Percentiles rank a stretch among this genome's conserved stretches.
Evolutionary conservation across 2,113 vertebrate species (phyloP).

Genomic region (Lanius collurio): DNA sequence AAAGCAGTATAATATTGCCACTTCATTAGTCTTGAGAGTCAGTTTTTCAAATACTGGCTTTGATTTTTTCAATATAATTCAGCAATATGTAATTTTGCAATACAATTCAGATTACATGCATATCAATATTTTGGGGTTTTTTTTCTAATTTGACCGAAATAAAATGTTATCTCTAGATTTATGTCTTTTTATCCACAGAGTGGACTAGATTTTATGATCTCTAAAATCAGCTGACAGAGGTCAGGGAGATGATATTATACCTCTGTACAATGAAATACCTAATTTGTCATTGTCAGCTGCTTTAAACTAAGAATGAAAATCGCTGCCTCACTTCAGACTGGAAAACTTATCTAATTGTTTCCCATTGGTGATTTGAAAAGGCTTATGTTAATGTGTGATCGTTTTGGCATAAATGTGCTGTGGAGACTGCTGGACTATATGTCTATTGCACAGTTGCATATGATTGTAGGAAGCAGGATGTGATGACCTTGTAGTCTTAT

Average conservation of each 20-base stretch:
- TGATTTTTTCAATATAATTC: neutral
- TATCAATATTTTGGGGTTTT: neutral
- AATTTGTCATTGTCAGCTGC: neutral
- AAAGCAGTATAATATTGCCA: neutral
- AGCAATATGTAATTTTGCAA: neutral
- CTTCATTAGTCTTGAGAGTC: neutral
- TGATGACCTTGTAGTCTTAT: neutral
- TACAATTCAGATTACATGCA: neutral
- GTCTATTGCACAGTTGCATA: neutral
- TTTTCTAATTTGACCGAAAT: neutral
- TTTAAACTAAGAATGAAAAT: neutral
- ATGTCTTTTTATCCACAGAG: neutral
- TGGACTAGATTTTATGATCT: neutral
- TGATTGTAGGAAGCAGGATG: neutral
- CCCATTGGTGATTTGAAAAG: neutral
- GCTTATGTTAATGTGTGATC: neutral
- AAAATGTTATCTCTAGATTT: neutral
- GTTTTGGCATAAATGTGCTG: neutral
- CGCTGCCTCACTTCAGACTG: neutral
- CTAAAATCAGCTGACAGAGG: neutral
- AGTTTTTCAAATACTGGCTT: neutral
- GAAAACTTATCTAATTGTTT: neutral
- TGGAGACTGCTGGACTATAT: neutral
- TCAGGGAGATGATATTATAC: neutral
- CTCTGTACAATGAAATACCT: neutral